These are phyloP conservation scores for Dicaeum eximium DNA, from an alignment of 2,113 vertebrate species.

Conservation along the genomic window DNA sequence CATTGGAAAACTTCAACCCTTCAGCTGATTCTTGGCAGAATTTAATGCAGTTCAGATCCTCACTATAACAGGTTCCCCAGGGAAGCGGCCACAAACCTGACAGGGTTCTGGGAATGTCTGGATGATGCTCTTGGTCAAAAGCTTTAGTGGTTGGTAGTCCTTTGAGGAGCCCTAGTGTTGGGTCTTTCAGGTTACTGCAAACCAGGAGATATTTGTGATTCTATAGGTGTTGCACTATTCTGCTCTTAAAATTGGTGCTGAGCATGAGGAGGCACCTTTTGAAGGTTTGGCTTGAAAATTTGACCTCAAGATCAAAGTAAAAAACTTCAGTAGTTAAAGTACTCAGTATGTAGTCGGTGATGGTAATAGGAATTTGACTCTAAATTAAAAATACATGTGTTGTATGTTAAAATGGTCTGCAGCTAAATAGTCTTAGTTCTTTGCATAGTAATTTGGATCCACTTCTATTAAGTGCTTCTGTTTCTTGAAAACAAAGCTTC, in stretches of 20 bases:
- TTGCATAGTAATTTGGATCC: not conserved
- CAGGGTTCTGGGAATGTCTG: fast-evolving
- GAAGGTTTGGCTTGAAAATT: not conserved
- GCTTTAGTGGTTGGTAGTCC: not conserved
- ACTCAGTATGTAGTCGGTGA: not conserved
- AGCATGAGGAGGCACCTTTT: not conserved
- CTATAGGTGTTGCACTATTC: not conserved
- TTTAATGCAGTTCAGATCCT: not conserved
- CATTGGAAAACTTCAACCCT: fast-evolving
- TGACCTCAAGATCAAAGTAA: not conserved
- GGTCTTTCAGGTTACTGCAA: fast-evolving
- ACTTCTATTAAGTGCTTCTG: not conserved
- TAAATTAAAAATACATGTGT: not conserved
- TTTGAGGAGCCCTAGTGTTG: not conserved
- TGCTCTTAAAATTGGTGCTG: not conserved
- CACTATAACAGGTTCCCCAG: not conserved
- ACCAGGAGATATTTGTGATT: fast-evolving
- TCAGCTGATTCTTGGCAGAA: not conserved
- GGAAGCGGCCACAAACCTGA: not conserved
- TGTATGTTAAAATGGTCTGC: not conserved
- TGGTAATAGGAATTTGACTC: not conserved
- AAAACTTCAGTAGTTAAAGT: not conserved
- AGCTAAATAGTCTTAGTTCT: not conserved
- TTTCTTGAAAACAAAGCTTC: not conserved
- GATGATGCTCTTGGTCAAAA: fast-evolving